Base-by-base conservation (phyloP, 1,140 invertebrate genomes). In the Pogonus chalceus region DNA sequence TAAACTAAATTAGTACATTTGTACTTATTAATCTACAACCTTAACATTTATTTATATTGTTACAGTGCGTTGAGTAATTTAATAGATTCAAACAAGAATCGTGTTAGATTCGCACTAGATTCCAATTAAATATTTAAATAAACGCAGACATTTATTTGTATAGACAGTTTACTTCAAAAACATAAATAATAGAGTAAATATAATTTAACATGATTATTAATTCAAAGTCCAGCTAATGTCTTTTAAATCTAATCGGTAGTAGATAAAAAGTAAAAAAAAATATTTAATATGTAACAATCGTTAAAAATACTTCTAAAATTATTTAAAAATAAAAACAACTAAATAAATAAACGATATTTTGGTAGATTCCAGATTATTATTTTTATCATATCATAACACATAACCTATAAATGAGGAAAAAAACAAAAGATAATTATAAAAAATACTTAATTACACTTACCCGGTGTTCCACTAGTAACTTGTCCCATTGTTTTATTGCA, bases 401-500 rank as follows among this genome's bases (percentile, higher is more conserved):
- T 31, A 31, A 31, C 26, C 26, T 31, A 31, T 7, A 31, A 31
- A 31, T 7, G 14, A 31, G 4, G 14, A 31, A 4, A 31, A 31
- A 43, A 43, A 7, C 39, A 3, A 14, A 43, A 14, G 16, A 4
- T 7, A 43, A 43, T 43, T 10, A 18, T n/a, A 18, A 4, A 4
- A 20, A 43, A 43, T 43, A 43, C 4, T 7, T 7, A 7, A 31
- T 7, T 31, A 14, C 18, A 49, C 47, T 49, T 20, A 49, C 47
- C 47, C 18, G 47, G 47, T 2, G 22, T 49, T 49, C 47, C 47
- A 49, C 47, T 49, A 2, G 47, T 23, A 20, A 20, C 22, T 23
- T 49, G 47, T 49, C 47, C 47, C 47, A 49, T 49, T 31, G 14
- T n/a, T 31, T 31, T 14, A 31, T 31, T 7, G 14, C 4, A 14